Conservation (phyloP, 2,888 invertebrate species). For the Leptinotarsa tumamoca region DNA sequence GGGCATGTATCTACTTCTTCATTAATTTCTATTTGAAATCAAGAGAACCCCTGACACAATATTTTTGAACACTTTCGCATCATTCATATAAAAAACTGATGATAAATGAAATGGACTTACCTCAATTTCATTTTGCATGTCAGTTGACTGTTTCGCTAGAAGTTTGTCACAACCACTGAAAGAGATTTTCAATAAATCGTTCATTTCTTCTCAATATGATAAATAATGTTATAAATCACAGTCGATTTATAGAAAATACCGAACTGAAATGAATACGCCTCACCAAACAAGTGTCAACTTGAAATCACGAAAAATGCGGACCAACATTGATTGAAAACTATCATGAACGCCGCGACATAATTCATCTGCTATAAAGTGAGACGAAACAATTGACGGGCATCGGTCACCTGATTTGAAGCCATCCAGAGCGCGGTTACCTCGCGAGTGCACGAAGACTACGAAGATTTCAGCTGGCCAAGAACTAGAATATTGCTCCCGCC, state of each 20-base stretch:
- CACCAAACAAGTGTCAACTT: neutral
- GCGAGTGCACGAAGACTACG: constrained; percentile 55
- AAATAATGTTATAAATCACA: neutral
- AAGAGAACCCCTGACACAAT: no score
- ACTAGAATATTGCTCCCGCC: constrained; percentile 46
- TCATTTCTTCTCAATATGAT: neutral
- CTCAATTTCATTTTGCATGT: neutral
- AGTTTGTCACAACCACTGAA: neutral
- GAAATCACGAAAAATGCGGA: neutral
- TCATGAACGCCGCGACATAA: constrained; percentile 5
- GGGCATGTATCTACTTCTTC: no score
- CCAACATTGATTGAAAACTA: neutral
- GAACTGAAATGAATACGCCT: neutral
- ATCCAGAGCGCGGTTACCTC: constrained; percentile 57
- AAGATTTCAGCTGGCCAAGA: constrained; percentile 52
- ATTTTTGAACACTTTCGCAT: no score
- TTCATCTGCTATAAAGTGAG: constrained; percentile 16
- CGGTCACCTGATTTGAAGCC: constrained; percentile 48
- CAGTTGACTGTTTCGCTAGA: neutral
- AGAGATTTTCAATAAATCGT: neutral
- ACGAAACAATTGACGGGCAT: constrained; percentile 38
- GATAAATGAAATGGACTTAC: no score
- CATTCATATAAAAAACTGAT: no score
- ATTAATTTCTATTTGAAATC: no score
- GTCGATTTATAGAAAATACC: neutral